Evolutionary conservation across 1,140 invertebrate species (phyloP).

Genomic region (Eriocheir sinensis): DNA sequence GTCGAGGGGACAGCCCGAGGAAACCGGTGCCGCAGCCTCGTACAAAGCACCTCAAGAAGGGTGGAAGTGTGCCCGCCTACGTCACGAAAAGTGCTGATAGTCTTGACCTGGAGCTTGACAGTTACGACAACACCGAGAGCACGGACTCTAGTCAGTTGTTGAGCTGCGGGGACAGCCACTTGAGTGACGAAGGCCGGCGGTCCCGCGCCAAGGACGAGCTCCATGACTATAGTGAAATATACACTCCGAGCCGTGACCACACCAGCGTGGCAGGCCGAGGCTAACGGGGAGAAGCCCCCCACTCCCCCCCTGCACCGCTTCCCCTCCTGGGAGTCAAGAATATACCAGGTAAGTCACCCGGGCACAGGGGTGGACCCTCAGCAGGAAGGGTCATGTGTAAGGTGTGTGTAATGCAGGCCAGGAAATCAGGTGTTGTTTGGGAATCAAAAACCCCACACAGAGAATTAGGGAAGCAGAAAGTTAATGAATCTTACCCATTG

Average conservation of each 20-base stretch:
- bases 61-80: slow-evolving; percentile 68
- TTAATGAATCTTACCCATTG: too few relatives aligned
- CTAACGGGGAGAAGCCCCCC: slow-evolving; percentile 86
- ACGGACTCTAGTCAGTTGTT: slow-evolving; percentile 72
- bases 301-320: slow-evolving; percentile 94
- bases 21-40: slow-evolving; percentile 81
- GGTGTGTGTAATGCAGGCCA: too few relatives aligned
- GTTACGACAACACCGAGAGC: slow-evolving; percentile 73
- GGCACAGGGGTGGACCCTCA: too few relatives aligned
- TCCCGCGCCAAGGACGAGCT: slow-evolving; percentile 73
- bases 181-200: slow-evolving; percentile 63
- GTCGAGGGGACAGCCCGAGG: slow-evolving; percentile 74
- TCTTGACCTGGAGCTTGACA: slow-evolving; percentile 81
- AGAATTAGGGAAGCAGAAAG: too few relatives aligned
- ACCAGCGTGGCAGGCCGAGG: slow-evolving; percentile 81
- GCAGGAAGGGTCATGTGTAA: too few relatives aligned
- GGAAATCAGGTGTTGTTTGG: too few relatives aligned
- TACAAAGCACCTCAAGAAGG: slow-evolving; percentile 77
- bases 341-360: slow-evolving; percentile 90
- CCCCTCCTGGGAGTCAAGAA: slow-evolving; percentile 96
- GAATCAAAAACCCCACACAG: too few relatives aligned
- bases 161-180: slow-evolving; percentile 65
- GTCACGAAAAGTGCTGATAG: slow-evolving; percentile 82
- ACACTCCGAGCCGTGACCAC: slow-evolving; percentile 92
- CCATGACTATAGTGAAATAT: slow-evolving; percentile 95